phyloP scores from a whole-genome alignment of 2,888 invertebrate genomes.

The Hirtodrosophila trivittata region DNA sequence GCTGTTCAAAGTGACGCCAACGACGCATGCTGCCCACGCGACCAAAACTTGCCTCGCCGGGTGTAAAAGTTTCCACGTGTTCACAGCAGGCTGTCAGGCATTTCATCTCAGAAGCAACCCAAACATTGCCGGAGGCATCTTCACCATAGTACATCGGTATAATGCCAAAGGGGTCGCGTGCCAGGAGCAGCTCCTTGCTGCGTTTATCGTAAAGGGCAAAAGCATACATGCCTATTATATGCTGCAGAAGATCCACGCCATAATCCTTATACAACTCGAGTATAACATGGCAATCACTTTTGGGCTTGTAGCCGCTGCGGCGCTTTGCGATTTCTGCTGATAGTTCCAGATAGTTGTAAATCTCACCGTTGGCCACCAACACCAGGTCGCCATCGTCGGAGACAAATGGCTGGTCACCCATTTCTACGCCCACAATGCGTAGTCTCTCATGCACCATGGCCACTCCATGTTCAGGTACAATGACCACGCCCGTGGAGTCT shows the following conservation, averaged over 20 bases:
- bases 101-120: slow-evolving; percentile 84
- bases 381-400: slow-evolving; percentile 76
- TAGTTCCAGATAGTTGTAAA: slow-evolving; percentile 83
- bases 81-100: slow-evolving; percentile 80
- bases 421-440: slow-evolving; percentile 79
- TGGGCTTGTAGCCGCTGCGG: slow-evolving; percentile 77
- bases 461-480: slow-evolving; percentile 78
- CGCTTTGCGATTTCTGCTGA: slow-evolving; percentile 79
- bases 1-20: slow-evolving; percentile 72
- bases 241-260: slow-evolving; percentile 75
- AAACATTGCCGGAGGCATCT: slow-evolving; percentile 81
- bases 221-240: slow-evolving; percentile 83
- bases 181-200: slow-evolving; percentile 77
- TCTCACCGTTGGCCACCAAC: slow-evolving; percentile 83
- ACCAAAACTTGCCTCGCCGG: slow-evolving; percentile 80
- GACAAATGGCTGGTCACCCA: slow-evolving; percentile 81
- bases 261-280: slow-evolving; percentile 81
- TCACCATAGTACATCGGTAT: slow-evolving; percentile 83
- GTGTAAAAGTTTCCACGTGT: slow-evolving; percentile 79
- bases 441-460: slow-evolving; percentile 82
- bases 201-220: slow-evolving; percentile 82
- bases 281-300: slow-evolving; percentile 83
- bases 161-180: slow-evolving; percentile 83
- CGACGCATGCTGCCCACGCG: slow-evolving; percentile 67
- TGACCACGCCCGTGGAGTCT: slow-evolving; percentile 81